These are phyloP conservation scores for Harpalus rufipes DNA, from an alignment of 2,888 invertebrate species.

Conservation along the genomic window DNA sequence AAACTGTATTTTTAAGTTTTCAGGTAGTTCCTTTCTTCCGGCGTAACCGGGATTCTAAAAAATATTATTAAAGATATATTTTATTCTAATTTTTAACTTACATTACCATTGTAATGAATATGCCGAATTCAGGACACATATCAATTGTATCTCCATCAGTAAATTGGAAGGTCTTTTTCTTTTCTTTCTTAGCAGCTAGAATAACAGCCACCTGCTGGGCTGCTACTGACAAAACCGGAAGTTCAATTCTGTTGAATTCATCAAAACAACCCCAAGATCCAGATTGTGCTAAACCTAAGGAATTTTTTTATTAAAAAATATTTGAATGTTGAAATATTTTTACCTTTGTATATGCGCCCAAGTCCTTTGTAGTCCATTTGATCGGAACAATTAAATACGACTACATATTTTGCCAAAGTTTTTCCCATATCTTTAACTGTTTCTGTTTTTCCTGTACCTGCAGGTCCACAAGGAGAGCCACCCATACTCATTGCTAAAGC, in stretches of 20 bases:
- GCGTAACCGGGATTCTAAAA: slow-evolving; percentile 97
- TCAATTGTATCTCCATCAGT: slow-evolving; percentile 96
- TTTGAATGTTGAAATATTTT: neutral
- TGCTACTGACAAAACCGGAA: slow-evolving; percentile 96
- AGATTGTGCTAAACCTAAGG: slow-evolving; percentile 90
- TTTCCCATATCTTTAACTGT: slow-evolving; percentile 99
- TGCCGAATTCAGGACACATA: slow-evolving; percentile 97
- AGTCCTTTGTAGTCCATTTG: slow-evolving; percentile 99
- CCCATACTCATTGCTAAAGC: slow-evolving; percentile 98
- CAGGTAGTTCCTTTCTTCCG: slow-evolving; percentile 96
- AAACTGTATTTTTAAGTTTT: slow-evolving; percentile 98
- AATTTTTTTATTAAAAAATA: neutral
- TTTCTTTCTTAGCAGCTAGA: slow-evolving; percentile 94
- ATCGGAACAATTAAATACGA: slow-evolving; percentile 98
- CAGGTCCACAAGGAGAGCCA: slow-evolving; percentile 97
- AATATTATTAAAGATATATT: neutral
- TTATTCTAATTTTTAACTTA: neutral
- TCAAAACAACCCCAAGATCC: slow-evolving; percentile 99
- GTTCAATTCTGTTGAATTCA: slow-evolving; percentile 96
- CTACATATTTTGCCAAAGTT: slow-evolving; percentile 97
- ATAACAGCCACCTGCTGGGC: slow-evolving; percentile 98
- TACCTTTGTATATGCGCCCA: slow-evolving; percentile 95
- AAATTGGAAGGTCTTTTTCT: slow-evolving; percentile 93
- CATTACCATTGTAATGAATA: slow-evolving; percentile 96
- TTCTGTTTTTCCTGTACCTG: slow-evolving; percentile 99